phyloP scores from a whole-genome alignment of 2,113 vertebrate genomes.

The Leucoraja erinaceus region DNA sequence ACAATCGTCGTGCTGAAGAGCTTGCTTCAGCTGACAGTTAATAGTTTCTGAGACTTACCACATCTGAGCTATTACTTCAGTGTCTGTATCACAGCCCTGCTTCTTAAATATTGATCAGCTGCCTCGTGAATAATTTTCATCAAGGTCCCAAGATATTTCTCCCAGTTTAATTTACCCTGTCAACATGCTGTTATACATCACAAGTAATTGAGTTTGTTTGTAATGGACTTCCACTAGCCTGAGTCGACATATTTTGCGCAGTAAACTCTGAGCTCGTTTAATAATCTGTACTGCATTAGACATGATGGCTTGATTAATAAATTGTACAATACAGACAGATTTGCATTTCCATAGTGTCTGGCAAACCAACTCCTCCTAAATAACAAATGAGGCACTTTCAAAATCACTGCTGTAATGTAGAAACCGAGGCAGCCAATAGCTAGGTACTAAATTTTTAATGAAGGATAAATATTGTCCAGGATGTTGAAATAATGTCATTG shows the following conservation, averaged over 20 bases:
- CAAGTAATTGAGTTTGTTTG: neutral
- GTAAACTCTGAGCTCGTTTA: neutral
- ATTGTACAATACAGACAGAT: neutral
- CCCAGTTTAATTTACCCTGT: neutral
- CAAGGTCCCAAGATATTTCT: neutral
- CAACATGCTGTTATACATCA: neutral
- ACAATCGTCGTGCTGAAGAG: neutral
- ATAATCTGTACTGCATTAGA: neutral
- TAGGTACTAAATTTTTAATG: too few relatives aligned
- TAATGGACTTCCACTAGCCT: neutral
- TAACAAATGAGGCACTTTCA: too few relatives aligned
- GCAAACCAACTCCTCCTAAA: too few relatives aligned
- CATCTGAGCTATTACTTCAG: neutral
- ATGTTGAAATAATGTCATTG: too few relatives aligned
- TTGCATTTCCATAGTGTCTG: too few relatives aligned
- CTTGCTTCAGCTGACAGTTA: neutral
- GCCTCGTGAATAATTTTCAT: neutral
- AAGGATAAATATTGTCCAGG: too few relatives aligned
- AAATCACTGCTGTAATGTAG: too few relatives aligned
- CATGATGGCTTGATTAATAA: neutral
- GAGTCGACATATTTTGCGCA: neutral
- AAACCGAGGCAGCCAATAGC: too few relatives aligned
- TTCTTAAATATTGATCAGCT: slow-evolving; percentile 1
- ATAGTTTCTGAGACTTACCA: neutral
- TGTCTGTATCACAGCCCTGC: neutral